phyloP scores from a whole-genome alignment of 1,140 invertebrate genomes.

The Panulirus ornatus region DNA sequence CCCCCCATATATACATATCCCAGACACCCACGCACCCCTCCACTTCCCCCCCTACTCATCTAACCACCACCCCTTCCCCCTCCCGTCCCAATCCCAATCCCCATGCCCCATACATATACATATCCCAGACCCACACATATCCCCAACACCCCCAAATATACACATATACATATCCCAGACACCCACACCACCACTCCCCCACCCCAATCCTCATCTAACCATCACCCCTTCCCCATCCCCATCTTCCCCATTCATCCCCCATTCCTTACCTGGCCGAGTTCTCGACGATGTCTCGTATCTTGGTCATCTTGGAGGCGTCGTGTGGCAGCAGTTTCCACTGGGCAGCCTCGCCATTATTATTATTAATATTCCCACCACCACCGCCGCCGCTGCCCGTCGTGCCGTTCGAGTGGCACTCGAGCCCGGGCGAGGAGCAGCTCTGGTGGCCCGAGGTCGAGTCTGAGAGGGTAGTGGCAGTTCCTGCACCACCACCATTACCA shows the following conservation, averaged over 20 bases:
- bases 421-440: neutral
- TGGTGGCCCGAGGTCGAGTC: neutral
- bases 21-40: too few relatives aligned
- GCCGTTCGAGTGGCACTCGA: slow-evolving; percentile 1
- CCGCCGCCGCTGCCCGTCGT: neutral
- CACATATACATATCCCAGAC: neutral
- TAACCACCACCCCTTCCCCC: too few relatives aligned
- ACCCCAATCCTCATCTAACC: neutral
- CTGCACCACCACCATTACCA: neutral
- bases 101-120: neutral
- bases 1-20: too few relatives aligned
- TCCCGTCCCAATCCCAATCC: neutral
- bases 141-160: neutral
- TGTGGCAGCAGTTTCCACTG: slow-evolving; percentile 21
- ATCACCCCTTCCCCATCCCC: too few relatives aligned
- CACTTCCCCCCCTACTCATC: too few relatives aligned
- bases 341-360: neutral
- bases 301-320: slow-evolving; percentile 32
- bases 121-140: neutral
- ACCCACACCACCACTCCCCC: neutral
- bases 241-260: too few relatives aligned
- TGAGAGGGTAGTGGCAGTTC: neutral
- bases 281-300: slow-evolving; percentile 31
- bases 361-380: neutral
- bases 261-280: slow-evolving; percentile 7